Percentiles rank a stretch among this genome's conserved stretches.
Conservation (phyloP, 1,140 invertebrate genomes). For the Pseudobourletiella spinata region DNA sequence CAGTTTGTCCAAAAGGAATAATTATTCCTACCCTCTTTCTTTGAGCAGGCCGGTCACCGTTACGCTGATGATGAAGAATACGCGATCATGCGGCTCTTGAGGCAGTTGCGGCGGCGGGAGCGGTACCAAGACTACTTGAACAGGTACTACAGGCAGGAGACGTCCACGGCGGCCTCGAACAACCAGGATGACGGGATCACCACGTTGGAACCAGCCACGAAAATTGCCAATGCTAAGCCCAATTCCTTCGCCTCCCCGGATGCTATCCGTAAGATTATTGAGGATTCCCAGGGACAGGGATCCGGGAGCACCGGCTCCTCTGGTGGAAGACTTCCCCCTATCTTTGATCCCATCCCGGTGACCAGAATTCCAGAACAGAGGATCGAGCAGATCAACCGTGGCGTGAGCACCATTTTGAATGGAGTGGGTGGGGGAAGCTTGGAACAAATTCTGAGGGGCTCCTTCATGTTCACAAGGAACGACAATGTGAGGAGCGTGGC, state of each 20-base stretch:
- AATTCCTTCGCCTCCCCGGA: neutral
- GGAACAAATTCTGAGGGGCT: slow-evolving; percentile 20
- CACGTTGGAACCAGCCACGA: neutral
- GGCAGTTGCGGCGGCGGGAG: neutral
- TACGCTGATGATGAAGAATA: too few species aligned
- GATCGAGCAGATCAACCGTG: slow-evolving; percentile 15
- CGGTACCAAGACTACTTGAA: neutral
- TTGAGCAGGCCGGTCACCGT: too few species aligned
- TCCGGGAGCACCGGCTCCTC: neutral
- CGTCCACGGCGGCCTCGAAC: neutral
- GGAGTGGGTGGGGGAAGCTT: slow-evolving; percentile 16
- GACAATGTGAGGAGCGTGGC: slow-evolving; percentile 24
- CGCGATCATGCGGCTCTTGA: neutral
- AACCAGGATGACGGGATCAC: too few species aligned
- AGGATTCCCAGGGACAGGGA: neutral
- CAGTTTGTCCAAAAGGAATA: too few species aligned
- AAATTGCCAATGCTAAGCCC: neutral
- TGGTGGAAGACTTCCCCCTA: neutral
- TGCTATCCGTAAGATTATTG: neutral
- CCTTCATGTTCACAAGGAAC: slow-evolving; percentile 25
- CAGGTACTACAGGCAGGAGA: neutral
- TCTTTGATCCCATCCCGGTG: neutral
- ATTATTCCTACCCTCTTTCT: too few species aligned
- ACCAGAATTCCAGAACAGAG: neutral
- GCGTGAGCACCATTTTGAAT: slow-evolving; percentile 18